Conservation (phyloP, 2,113 vertebrate species). For the Ia io region DNA sequence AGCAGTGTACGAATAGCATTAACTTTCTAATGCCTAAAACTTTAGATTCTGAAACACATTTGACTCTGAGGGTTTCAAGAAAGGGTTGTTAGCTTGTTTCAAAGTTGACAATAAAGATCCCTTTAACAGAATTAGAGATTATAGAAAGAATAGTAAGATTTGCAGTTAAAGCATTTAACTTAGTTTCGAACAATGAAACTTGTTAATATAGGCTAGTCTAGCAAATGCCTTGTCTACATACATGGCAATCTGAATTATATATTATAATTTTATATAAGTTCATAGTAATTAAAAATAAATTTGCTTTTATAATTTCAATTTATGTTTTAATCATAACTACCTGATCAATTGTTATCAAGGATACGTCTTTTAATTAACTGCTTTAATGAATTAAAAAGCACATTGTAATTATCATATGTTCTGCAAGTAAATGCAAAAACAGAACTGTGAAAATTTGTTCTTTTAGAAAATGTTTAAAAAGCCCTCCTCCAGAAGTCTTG, state of each 20-base stretch:
- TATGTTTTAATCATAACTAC: not conserved
- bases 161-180: not conserved
- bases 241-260: not conserved
- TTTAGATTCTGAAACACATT: not conserved
- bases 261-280: not conserved
- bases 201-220: not conserved
- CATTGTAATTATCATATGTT: not conserved
- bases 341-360: not conserved
- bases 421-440: not conserved
- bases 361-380: not conserved
- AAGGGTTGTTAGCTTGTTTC: not conserved
- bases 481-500: not conserved
- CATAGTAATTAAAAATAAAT: not conserved
- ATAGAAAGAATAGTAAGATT: not conserved
- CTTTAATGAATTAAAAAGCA: not conserved
- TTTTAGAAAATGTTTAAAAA: not conserved
- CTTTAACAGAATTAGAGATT: not conserved
- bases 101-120: not conserved
- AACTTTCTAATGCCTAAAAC: not conserved
- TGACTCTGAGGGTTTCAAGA: not conserved
- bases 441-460: not conserved
- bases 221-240: not conserved
- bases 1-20: accelerated
- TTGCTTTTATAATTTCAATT: not conserved
- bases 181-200: not conserved